Conservation (phyloP, 2,888 invertebrate genomes). For the Drosophila robusta region DNA sequence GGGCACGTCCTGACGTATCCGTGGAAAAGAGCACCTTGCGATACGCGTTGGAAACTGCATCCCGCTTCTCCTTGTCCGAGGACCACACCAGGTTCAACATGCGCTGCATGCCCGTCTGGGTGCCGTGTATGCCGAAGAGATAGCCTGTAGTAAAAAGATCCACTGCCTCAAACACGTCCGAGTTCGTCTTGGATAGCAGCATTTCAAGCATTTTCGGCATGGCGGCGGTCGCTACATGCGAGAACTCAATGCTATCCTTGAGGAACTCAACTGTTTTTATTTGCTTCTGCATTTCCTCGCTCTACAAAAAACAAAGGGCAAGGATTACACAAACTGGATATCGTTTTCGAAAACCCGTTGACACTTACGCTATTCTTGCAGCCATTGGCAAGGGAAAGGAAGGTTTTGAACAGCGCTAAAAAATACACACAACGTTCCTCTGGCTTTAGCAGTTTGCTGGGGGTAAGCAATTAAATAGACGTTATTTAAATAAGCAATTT, state of each 20-base stretch:
- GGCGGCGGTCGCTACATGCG: constrained; percentile 81
- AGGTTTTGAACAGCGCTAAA: constrained; percentile 82
- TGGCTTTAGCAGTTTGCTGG: constrained; percentile 50
- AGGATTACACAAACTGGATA: rapidly evolving
- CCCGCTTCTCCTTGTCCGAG: constrained; percentile 90
- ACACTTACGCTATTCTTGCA: constrained; percentile 81
- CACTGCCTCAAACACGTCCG: constrained; percentile 95
- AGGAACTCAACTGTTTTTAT: constrained; percentile 90
- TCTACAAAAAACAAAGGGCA: constrained; percentile 54
- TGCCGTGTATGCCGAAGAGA: constrained; percentile 91
- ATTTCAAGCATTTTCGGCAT: constrained; percentile 90
- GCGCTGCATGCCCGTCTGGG: constrained; percentile 89
- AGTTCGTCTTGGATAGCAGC: constrained; percentile 89
- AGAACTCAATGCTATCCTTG: constrained; percentile 88
- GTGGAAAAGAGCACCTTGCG: constrained; percentile 86
- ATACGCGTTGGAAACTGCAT: constrained; percentile 92
- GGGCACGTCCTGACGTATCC: constrained; percentile 85
- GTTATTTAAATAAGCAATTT: not conserved
- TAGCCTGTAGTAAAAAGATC: constrained; percentile 94
- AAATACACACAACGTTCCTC: constrained; percentile 83
- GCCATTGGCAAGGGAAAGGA: constrained; percentile 81
- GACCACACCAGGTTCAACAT: constrained; percentile 93
- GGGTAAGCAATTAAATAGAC: no score
- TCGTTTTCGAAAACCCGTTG: not conserved
- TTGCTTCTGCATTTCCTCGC: constrained; percentile 87